Conservation (phyloP, 2,113 vertebrate genomes). For the Abramis brama region DNA sequence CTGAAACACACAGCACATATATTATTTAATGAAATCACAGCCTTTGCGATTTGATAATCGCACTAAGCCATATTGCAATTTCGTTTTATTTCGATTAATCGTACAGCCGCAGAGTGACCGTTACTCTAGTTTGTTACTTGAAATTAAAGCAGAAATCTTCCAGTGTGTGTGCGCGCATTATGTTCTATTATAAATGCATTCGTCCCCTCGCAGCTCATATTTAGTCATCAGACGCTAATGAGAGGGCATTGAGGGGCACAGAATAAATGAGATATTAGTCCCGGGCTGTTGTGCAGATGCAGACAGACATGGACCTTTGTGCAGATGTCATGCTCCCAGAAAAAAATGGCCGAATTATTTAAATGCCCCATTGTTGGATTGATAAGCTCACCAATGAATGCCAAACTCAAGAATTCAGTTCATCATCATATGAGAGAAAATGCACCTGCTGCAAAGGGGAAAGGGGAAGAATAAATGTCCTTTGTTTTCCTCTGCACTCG, state of each 20-base stretch:
- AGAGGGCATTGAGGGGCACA: conserved; percentile 61
- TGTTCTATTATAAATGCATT: conserved; percentile 31
- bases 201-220: conserved; percentile 47
- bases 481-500: conserved; percentile 72
- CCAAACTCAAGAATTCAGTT: conserved; percentile 78
- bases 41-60: too few relatives aligned
- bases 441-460: conserved; percentile 75
- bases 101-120: too few relatives aligned
- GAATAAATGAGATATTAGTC: conserved; percentile 76
- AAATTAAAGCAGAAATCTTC: conserved; percentile 12
- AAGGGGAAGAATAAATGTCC: conserved; percentile 69
- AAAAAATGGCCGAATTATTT: conserved; percentile 83
- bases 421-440: conserved; percentile 80
- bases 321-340: conserved; percentile 76
- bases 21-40: too few relatives aligned
- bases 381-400: conserved; percentile 77
- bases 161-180: neutral
- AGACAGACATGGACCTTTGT: conserved; percentile 78
- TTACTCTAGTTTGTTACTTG: neutral
- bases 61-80: too few relatives aligned
- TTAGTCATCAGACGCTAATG: conserved; percentile 68
- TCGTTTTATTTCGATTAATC: too few relatives aligned
- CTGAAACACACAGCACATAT: too few relatives aligned
- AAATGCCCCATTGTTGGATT: conserved; percentile 77
- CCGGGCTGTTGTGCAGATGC: conserved; percentile 78